Evolutionary conservation across 2,797 vertebrate genomes (phyloP), one percentile per base, ranked within the genome.

Genomic region (Mormyrops boulengeri): DNA sequence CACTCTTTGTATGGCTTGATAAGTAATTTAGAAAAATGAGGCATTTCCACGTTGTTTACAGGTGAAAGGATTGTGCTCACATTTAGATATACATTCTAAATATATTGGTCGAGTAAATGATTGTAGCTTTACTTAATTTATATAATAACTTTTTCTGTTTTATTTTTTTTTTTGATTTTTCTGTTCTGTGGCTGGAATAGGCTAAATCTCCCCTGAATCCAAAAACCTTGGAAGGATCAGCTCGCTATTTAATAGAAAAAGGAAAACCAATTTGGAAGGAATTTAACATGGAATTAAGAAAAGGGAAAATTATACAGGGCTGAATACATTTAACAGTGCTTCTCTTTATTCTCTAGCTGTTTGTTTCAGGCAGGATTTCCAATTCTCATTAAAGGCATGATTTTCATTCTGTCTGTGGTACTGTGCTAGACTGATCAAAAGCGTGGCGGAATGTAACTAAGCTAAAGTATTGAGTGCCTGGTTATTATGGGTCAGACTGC

Each of bases 1-100:
- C 38, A 87, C 34, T 22, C 6, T 89, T 62, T 38, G 90, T 53
- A 86, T 88, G 52, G 88, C 50, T 89, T 49, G 82, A 89, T 50
- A 90, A 73, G 38, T 87, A 82, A n/a, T 53, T n/a, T 62, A 17
- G 52, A 34, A 41, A 41, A 41, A 88, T 57, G 17, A 34, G 52
- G 26, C 17, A 9, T 52, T 57, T 82, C 52, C 85, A 38, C n/a
- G 0, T 69, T 88, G 19, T 49, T 69, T 47, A 88, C 57, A 66
- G 57, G 17, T 26, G 19, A 14, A 14, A 49, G 19, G 8, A 53
- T 12, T 9, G 34, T 38, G 5, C 85, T 87, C 49, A 57, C 22
- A 87, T 9, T 19, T 53, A 38, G 14, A 17, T 19, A 38, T 34
- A 17, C 4, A 57, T 26, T 52, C 11, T 8, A 38, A 38, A 57